Conservation (phyloP, 2,888 invertebrate species). For the Lasioglossum lativentre region DNA sequence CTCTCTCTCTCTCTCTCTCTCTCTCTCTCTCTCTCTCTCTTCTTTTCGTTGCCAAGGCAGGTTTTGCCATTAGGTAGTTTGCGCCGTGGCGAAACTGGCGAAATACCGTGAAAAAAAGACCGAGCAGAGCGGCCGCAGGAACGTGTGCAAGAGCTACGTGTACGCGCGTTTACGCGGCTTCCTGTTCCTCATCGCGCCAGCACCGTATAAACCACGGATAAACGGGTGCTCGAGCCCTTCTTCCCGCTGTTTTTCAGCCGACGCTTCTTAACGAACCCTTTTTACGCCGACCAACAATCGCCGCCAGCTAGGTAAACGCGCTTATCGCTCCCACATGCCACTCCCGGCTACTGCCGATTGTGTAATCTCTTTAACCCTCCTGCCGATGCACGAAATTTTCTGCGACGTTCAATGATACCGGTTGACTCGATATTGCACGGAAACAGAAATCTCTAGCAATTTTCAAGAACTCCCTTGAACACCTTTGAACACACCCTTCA, state of each 20-base stretch:
- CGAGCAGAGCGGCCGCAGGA: neutral
- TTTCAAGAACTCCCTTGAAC: too few species aligned
- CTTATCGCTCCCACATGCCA: neutral
- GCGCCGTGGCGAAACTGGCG: slow-evolving; percentile 50
- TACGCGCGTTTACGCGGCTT: slow-evolving; percentile 6
- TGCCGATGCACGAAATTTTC: neutral
- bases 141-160: slow-evolving; percentile 3
- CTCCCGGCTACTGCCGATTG: neutral
- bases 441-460: too few species aligned
- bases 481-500: too few species aligned
- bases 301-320: neutral
- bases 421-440: too few species aligned
- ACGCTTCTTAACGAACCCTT: slow-evolving; percentile 17
- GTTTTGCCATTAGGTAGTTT: slow-evolving; percentile 62
- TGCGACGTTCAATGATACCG: neutral
- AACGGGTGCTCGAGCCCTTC: slow-evolving; percentile 41
- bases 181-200: slow-evolving; percentile 3
- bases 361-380: neutral
- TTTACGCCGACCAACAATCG: slow-evolving; percentile 15
- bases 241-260: slow-evolving; percentile 44
- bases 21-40: neutral
- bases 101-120: slow-evolving; percentile 29
- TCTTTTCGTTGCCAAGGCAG: slow-evolving; percentile 55
- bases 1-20: neutral
- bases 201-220: slow-evolving; percentile 52